These are phyloP conservation scores for Orcinus orca DNA, from an alignment of 2,113 vertebrate genomes.

Conservation along the genomic window DNA sequence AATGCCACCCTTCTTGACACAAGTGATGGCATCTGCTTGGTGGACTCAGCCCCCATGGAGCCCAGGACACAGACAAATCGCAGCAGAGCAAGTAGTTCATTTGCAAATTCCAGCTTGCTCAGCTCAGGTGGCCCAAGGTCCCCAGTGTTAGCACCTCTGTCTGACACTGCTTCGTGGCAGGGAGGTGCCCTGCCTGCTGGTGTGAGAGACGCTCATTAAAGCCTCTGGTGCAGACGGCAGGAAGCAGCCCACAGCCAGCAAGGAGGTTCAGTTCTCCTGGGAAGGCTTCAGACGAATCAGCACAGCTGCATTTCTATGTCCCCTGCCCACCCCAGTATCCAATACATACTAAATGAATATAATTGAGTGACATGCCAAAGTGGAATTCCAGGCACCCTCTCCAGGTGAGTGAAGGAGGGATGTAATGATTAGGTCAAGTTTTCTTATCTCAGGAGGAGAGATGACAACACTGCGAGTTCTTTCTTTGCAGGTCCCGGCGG, in stretches of 20 bases:
- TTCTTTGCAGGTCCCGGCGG: neutral
- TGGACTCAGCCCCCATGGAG: neutral
- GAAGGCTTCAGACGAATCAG: neutral
- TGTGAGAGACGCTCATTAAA: constrained; percentile 49
- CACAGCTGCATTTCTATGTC: neutral
- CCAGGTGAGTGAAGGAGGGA: neutral
- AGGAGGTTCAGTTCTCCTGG: constrained; percentile 12
- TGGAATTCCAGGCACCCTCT: neutral
- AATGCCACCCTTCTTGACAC: neutral
- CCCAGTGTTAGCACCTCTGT: constrained; percentile 2
- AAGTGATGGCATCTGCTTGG: neutral
- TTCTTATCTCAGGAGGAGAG: neutral
- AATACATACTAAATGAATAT: neutral
- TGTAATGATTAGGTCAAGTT: neutral
- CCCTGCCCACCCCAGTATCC: neutral
- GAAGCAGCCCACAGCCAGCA: neutral
- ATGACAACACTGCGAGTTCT: neutral
- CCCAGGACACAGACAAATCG: neutral
- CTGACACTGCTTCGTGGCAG: neutral
- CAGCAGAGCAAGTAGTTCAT: constrained; percentile 32
- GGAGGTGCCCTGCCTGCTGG: neutral
- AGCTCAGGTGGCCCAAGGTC: neutral
- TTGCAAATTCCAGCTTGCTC: constrained; percentile 43
- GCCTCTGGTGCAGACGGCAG: neutral
- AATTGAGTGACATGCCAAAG: neutral